A percentile compares a stretch with the other conserved stretches of the same genome.
Evolutionary conservation across 2,113 vertebrate genomes (phyloP).

Genomic region (Brevimyrus niger): DNA sequence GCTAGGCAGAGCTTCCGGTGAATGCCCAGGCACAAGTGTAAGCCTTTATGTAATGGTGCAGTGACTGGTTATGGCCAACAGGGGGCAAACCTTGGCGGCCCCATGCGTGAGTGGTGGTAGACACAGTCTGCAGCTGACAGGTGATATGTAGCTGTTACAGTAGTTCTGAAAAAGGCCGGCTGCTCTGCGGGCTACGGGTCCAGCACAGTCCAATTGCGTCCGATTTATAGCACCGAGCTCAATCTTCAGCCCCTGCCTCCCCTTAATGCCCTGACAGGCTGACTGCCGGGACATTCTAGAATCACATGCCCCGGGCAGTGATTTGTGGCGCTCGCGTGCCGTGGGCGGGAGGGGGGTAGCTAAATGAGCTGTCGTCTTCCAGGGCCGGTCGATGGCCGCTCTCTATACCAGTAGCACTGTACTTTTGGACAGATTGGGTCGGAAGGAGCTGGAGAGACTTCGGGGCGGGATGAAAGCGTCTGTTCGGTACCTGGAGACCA

Average conservation of each 20-base stretch:
- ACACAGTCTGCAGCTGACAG: not conserved
- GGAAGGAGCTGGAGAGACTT: not conserved
- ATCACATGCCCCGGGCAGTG: not conserved
- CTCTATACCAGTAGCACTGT: not conserved
- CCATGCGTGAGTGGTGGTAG: not conserved
- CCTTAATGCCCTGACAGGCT: not conserved
- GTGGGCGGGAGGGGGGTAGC: not conserved
- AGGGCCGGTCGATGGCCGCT: not conserved
- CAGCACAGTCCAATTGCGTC: not conserved
- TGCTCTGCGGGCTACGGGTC: not conserved
- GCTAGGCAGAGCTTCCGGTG: not conserved
- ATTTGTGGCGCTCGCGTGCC: not conserved
- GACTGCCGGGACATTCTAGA: not conserved
- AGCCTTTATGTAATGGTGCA: not conserved
- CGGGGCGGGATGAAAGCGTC: not conserved
- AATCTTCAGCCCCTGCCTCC: not conserved
- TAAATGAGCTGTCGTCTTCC: not conserved
- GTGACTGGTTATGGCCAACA: not conserved
- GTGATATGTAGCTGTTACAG: not conserved
- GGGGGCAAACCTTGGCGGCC: not conserved
- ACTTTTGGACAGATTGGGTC: not conserved
- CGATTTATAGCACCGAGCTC: not conserved
- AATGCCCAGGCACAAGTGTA: not conserved
- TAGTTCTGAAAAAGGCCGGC: not conserved
- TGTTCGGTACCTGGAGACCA: not conserved